Evolutionary conservation across 1,140 invertebrate genomes (phyloP).

Genomic region (Leucophenga varia): DNA sequence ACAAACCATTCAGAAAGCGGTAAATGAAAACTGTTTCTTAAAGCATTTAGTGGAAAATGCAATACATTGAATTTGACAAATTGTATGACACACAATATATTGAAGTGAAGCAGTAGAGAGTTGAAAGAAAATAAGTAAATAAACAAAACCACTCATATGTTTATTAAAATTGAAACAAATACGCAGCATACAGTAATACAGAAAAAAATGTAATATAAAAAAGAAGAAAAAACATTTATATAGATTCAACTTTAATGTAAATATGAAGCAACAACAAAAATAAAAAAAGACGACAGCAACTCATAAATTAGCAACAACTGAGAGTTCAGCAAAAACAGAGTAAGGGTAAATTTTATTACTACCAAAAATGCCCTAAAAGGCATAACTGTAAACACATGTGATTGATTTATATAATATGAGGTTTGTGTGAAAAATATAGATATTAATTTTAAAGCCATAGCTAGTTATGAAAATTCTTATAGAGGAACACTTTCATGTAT

Average conservation of each 20-base stretch:
- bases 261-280: slow-evolving; percentile 24
- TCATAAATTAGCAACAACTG: slow-evolving; percentile 40
- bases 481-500: too few species aligned
- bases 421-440: too few species aligned
- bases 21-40: slow-evolving; percentile 56
- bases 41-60: slow-evolving; percentile 56
- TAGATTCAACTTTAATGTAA: slow-evolving; percentile 35
- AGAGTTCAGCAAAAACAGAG: too few species aligned
- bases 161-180: not conserved
- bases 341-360: slow-evolving; percentile 50
- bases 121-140: too few species aligned
- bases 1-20: slow-evolving; percentile 52
- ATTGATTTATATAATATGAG: too few species aligned
- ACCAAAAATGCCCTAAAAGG: slow-evolving; percentile 55
- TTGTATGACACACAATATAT: slow-evolving; percentile 38
- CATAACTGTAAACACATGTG: slow-evolving; percentile 27
- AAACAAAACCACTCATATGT: slow-evolving; percentile 50
- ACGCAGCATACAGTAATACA: slow-evolving; percentile 9
- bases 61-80: slow-evolving; percentile 56
- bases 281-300: slow-evolving; percentile 25
- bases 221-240: slow-evolving; percentile 34
- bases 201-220: slow-evolving; percentile 24
- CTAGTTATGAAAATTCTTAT: too few species aligned
- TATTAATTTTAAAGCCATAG: too few species aligned
- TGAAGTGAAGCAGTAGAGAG: slow-evolving; percentile 17